These are phyloP conservation scores for Galaxias olidus DNA, from an alignment of 2,797 vertebrate species.

Conservation along the genomic window DNA sequence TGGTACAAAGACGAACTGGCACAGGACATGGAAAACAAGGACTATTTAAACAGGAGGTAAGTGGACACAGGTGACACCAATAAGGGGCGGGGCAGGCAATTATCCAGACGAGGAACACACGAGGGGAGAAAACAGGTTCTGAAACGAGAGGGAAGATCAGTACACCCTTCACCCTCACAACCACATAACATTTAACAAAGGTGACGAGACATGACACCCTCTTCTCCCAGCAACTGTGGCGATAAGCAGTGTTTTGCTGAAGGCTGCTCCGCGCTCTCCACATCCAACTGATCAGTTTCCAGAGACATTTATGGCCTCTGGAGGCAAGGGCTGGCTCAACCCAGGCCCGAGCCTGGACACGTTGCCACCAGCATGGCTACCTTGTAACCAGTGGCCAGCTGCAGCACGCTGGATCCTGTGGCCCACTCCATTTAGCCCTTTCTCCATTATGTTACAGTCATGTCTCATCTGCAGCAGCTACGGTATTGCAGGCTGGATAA, in stretches of 20 bases:
- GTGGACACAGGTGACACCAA: no score
- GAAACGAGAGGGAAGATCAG: no score
- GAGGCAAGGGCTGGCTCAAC: background rate
- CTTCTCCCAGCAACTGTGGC: background rate
- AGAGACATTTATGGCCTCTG: background rate
- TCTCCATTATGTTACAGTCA: constrained; percentile 49
- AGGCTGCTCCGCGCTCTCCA: background rate
- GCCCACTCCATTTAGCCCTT: constrained; percentile 14
- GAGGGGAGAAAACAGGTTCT: no score
- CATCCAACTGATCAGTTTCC: background rate
- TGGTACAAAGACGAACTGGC: no score
- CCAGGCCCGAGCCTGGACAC: constrained; percentile 20
- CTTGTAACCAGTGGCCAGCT: constrained; percentile 6
- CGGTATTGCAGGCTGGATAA: constrained; percentile 51
- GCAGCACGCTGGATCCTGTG: background rate
- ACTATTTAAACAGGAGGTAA: no score
- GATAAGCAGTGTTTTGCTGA: background rate
- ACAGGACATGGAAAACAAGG: no score
- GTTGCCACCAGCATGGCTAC: constrained; percentile 6
- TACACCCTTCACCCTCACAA: no score
- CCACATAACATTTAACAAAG: no score
- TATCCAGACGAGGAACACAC: no score
- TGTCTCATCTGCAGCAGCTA: constrained; percentile 55
- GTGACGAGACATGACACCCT: background rate
- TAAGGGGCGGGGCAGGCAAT: no score